Conservation (phyloP, 2,113 vertebrate species). For the Gopherus evgoodei region DNA sequence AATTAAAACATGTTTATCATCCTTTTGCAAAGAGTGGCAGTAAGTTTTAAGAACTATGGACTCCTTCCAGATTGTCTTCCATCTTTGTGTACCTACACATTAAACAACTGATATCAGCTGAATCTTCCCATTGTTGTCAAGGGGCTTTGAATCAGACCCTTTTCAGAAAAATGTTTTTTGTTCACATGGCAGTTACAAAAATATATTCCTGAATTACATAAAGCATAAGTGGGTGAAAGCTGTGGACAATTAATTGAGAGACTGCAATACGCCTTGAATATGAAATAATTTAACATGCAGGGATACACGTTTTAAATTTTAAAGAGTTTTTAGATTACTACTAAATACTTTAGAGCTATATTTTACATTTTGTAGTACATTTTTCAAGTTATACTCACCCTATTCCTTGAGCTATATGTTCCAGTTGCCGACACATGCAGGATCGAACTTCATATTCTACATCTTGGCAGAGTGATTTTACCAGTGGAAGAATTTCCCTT, state of each 20-base stretch:
- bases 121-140: not conserved
- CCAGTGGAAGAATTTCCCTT: conserved; percentile 92
- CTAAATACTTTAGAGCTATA: not conserved
- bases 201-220: not conserved
- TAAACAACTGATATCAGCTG: not conserved
- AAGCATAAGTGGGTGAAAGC: not conserved
- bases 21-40: not conserved
- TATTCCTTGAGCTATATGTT: conserved; percentile 89
- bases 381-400: conserved; percentile 82
- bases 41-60: not conserved
- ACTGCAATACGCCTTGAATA: not conserved
- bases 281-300: not conserved
- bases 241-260: not conserved
- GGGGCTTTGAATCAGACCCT: not conserved
- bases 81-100: not conserved
- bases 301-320: not conserved
- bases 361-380: not conserved
- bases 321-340: not conserved
- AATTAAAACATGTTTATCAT: not conserved
- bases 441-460: conserved; percentile 92
- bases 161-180: not conserved
- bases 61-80: not conserved
- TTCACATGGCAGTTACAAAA: not conserved
- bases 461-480: conserved; percentile 92
- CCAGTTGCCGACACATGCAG: conserved; percentile 93